Evolutionary conservation across 2,888 invertebrate genomes (phyloP).

Genomic region (Tipula vernalis): DNA sequence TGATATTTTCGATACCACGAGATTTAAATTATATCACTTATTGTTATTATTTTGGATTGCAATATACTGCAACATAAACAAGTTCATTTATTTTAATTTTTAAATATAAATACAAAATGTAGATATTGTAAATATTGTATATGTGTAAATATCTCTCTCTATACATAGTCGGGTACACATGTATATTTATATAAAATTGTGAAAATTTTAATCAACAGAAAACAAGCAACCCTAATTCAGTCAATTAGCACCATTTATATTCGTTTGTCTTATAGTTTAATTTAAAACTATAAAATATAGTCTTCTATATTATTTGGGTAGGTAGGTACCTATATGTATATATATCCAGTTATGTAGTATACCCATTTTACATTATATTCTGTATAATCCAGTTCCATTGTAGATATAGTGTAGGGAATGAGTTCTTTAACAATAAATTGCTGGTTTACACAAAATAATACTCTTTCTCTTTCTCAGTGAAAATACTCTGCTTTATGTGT

Average conservation of each 20-base stretch:
- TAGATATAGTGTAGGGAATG: neutral
- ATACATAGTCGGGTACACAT: neutral
- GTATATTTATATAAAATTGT: conserved; percentile 15
- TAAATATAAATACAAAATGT: neutral
- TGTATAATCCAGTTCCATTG: neutral
- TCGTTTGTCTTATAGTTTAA: conserved; percentile 4
- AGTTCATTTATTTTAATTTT: conserved; percentile 4
- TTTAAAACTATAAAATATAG: neutral
- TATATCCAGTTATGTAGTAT: neutral
- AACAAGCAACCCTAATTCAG: conserved; percentile 19
- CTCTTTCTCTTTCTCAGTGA: neutral
- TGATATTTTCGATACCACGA: conserved; percentile 9
- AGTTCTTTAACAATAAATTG: neutral
- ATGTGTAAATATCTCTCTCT: neutral
- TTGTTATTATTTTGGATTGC: neutral
- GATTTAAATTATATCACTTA: conserved; percentile 11
- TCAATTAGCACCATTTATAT: conserved; percentile 18
- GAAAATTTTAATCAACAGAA: conserved; percentile 18
- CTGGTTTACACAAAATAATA: neutral
- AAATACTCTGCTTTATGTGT: neutral
- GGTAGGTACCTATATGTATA: neutral
- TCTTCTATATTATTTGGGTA: neutral
- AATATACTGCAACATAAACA: neutral
- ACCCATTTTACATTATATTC: neutral
- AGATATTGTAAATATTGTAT: neutral